Evolutionary conservation across 2,797 vertebrate species (phyloP), one percentile per base, ranked within the genome.

Genomic region (Discoglossus pictus): DNA sequence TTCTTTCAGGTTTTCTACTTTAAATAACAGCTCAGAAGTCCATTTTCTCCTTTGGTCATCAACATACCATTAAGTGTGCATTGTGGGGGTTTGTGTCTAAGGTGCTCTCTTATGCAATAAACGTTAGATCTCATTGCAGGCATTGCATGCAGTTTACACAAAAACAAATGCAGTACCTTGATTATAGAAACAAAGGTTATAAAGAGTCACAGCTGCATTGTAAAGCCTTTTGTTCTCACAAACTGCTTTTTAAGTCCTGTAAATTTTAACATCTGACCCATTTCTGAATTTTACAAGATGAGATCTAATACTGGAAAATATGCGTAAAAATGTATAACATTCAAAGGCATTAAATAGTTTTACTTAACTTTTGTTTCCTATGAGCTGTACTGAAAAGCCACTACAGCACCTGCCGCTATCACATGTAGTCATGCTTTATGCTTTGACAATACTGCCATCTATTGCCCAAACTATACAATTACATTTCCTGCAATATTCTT

Each of bases 371-470:
- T 75, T 7, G 78, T 59, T 79, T 73, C 69, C 75, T 40, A 18
- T 17, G 74, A 21, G 54, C 46, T 55, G 36, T 59, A 73, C 8
- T 59, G 74, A 54, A 56, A 56, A 24, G 24, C n/a, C 17, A 2
- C n/a, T 2, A 27, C 16, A 56, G 78, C 84, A 86, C 84, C 84
- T 88, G 82, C 80, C 75, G 53, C 65, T 4, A 0, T 4, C 67
- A 39, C 1, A 9, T 7, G 0, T 2, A 0, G 24, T 5, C 3
- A 10, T 1, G 2, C 51, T 11, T 39, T 39, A 34, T 0, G 15
- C 78, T 74, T 73, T 38, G 51, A 59, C 76, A 55, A 81, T 64
- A 72, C 60, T 74, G 87, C 88, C 88, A 81, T 16, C 89, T 86
- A 34, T 75, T 76, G 85, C 44, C 73, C 61, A 40, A 65, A 3